Percentiles rank a stretch among this genome's conserved stretches.
Conservation (phyloP, 2,888 invertebrate species). For the Parapristionchus giblindavisi region DNA sequence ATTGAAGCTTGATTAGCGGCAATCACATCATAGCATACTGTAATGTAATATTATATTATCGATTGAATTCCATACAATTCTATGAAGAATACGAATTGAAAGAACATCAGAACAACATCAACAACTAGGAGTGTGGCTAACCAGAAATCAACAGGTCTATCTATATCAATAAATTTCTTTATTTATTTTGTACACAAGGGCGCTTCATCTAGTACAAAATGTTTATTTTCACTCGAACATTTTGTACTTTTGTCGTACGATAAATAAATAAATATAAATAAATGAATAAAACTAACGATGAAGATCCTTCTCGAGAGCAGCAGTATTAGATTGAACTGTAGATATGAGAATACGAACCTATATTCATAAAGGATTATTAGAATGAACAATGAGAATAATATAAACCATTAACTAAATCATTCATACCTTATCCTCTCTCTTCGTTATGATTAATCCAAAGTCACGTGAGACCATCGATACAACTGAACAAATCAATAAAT, state of each 20-base stretch:
- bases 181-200: not conserved
- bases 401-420: not conserved
- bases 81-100: too few relatives aligned
- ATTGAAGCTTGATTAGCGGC: conserved; percentile 91
- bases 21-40: conserved; percentile 79
- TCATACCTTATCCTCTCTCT: conserved; percentile 34
- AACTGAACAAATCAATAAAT: conserved; percentile 15
- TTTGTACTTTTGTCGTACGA: not conserved
- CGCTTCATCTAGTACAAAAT: not conserved
- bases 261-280: not conserved
- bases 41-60: too few relatives aligned
- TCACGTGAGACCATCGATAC: conserved; percentile 38
- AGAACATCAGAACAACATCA: not conserved
- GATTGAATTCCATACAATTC: too few relatives aligned
- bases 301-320: conserved; percentile 87
- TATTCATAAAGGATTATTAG: not conserved
- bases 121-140: not conserved
- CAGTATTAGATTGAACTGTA: conserved; percentile 89
- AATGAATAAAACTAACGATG: conserved; percentile 72
- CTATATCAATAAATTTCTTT: not conserved
- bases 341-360: conserved; percentile 86
- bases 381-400: not conserved
- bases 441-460: conserved; percentile 33
- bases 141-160: too few relatives aligned
- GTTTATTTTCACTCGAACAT: not conserved